Conservation (phyloP, 2,113 vertebrate genomes). For the Mormyrus lacerda region DNA sequence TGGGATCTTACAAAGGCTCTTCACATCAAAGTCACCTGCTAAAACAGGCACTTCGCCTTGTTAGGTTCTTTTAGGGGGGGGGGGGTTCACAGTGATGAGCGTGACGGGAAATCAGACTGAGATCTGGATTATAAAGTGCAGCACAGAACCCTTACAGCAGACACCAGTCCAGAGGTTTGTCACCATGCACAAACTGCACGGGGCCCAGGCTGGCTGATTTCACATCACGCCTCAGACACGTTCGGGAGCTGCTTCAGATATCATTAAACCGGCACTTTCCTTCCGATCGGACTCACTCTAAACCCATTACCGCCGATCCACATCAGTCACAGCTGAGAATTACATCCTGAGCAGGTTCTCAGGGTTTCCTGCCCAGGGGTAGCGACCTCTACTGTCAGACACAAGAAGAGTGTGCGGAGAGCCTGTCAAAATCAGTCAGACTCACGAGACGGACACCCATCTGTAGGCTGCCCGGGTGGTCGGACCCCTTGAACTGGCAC, state of each 20-base stretch:
- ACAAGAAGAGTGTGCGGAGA: background rate
- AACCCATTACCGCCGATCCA: background rate
- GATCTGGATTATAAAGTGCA: background rate
- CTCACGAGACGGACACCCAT: background rate
- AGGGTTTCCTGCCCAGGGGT: background rate
- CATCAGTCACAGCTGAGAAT: background rate
- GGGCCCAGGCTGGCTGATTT: background rate
- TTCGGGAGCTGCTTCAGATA: background rate
- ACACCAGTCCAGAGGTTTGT: background rate
- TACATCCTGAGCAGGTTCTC: background rate
- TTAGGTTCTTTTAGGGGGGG: background rate
- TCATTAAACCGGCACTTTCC: background rate
- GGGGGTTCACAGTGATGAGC: background rate
- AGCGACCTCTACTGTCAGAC: background rate
- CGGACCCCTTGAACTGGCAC: background rate
- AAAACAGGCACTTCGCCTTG: background rate
- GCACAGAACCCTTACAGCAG: background rate
- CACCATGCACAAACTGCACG: background rate
- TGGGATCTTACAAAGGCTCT: slow-evolving; percentile 5
- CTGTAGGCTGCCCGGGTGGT: background rate
- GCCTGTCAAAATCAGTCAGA: background rate
- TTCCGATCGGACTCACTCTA: background rate
- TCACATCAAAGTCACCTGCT: background rate
- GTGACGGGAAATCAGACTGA: background rate
- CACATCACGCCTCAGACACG: background rate